These are phyloP conservation scores for Dorcus parallelipipedus DNA, from an alignment of 2,888 invertebrate genomes.

Conservation along the genomic window DNA sequence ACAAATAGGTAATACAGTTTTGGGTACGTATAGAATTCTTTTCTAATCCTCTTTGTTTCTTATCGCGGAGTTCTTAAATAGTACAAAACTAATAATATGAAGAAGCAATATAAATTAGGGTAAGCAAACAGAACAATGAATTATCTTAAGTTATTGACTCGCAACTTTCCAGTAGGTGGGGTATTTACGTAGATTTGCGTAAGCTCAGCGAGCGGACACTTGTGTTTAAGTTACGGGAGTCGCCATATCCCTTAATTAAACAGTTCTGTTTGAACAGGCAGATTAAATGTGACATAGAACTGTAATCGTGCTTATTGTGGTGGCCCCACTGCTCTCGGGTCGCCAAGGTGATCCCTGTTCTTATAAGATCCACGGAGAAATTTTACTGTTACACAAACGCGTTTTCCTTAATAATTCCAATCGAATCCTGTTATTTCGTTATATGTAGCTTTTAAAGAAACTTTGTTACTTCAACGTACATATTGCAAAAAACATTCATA, in stretches of 20 bases:
- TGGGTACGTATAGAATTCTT: too few species aligned
- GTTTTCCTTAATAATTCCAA: too few species aligned
- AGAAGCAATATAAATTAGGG: constrained; percentile 14
- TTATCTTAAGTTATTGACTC: constrained; percentile 36
- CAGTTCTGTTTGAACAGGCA: constrained; percentile 52
- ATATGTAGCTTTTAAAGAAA: too few species aligned
- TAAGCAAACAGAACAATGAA: constrained; percentile 29
- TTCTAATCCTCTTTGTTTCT: too few species aligned
- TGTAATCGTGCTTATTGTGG: constrained; percentile 53
- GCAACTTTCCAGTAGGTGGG: constrained; percentile 28
- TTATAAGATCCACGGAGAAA: background rate
- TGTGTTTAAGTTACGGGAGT: constrained; percentile 51
- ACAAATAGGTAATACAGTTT: too few species aligned
- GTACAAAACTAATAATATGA: constrained; percentile 9
- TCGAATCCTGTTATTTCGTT: too few species aligned
- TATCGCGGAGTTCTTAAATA: too few species aligned
- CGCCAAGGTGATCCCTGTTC: constrained; percentile 14
- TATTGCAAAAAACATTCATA: too few species aligned
- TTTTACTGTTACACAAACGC: too few species aligned
- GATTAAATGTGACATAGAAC: constrained; percentile 53
- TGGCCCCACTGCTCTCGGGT: constrained; percentile 26
- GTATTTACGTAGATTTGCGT: constrained; percentile 41
- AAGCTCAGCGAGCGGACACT: constrained; percentile 47
- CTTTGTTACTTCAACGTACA: too few species aligned
- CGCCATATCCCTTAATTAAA: constrained; percentile 52